Base-by-base conservation (phyloP, 1,140 invertebrate species). In the Goniozus legneri region DNA sequence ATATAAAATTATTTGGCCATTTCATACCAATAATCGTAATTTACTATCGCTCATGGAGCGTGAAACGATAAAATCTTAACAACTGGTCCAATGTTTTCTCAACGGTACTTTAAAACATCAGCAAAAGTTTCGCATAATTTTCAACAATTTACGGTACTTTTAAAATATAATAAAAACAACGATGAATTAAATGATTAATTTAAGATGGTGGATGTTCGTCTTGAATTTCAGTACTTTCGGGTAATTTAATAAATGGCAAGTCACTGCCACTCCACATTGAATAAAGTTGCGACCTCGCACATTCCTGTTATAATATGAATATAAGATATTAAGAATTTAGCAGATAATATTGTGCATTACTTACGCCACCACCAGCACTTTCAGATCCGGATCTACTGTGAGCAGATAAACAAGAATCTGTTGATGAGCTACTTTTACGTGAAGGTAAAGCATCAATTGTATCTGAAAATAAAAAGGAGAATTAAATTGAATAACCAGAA, bases 351-450 rank as follows among this genome's bases (percentile, higher is more conserved):
- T 14, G 34, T 16, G 8, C 20, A 19, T 41, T 15, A 62, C 58
- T 69, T 75, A 80, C 77, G 50, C 76, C 71, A 51, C 72, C 73
- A 50, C 69, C 69, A 18, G 65, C 68, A 52, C 76, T 73, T 49
- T 79, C 78, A 8, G 79, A 80, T 32, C 78, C 78, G 16, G 80
- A 82, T 49, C 80, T 71, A 56, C 80, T 81, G 49, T 82, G 80
- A 13, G 79, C 77, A 12, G 80, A 82, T 18, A 82, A 62, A 63
- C 80, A 82, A 2, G 81, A 82, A 52, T 83, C 81, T 8, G 81
- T 82, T 0, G 82, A 83, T 16, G 81, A 82, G 41, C 80, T 82
- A 57, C 79, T 82, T 69, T 83, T 83, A 31, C 81, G 69, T 16
- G 80, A 81, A n/a, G 78, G 77, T 34, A 79, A 42, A 45, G 64